Evolutionary conservation across 2,113 vertebrate genomes (phyloP), one percentile per base, ranked within the genome.

Genomic region (Engystomops pustulosus): DNA sequence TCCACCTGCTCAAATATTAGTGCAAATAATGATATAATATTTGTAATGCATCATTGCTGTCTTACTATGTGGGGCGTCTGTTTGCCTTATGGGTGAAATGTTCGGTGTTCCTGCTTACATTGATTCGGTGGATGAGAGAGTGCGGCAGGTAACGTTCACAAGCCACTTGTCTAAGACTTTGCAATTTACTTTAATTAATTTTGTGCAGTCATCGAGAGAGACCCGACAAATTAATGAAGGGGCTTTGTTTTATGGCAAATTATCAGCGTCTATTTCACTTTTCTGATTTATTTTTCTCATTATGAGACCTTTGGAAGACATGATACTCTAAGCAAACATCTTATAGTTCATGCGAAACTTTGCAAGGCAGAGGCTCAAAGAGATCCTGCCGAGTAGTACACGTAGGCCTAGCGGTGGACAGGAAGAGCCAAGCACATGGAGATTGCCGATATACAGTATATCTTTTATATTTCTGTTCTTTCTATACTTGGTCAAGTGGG

Each of bases 1-100:
- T 96, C 96, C 96, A 98, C 96, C 96, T 99, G 97, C 96, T 98
- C 97, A 99, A 99, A 98, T 96, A 94, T 95, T 93, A 94, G 91
- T 93, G 91, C 90, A 92, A 95, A 95, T 94, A 94, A 95, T 94
- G 93, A 94, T 93, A 93, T 86, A 83, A 86, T 93, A 93, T 94
- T 94, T 94, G 92, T 92, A 93, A 94, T 91, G 93, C 92, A 92
- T 92, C 94, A 93, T 88, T 93, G 93, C 90, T 90, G 90, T 89
- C 91, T n/a, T 91, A 88, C 87, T 80, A 85, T 87, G 91, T 91
- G 91, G 89, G 87, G 88, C 87, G 87, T 87, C 92, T 88, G 92
- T 89, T 94, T 93, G 89, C 87, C 34, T 91, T 88, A 91, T 60
- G 75, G 90, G 87, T 90, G 88, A 90, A 90, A 92, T 87, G 88